Evolutionary conservation across 2,113 vertebrate genomes (phyloP), one percentile per base, ranked within the genome.

Genomic region (Rhynchomys soricoides): DNA sequence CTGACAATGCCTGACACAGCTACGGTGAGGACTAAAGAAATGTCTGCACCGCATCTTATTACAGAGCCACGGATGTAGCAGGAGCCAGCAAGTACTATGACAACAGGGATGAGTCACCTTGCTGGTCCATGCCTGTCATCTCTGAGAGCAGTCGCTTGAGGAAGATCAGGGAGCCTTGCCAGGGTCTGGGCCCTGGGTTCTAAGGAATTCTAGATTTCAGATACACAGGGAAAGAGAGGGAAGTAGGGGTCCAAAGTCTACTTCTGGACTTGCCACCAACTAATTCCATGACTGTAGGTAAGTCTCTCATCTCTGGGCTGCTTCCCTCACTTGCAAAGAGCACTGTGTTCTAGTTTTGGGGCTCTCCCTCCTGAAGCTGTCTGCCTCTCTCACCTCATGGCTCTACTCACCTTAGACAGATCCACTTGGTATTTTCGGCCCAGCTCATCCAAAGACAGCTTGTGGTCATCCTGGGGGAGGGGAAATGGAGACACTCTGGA

Each of bases 391-490:
- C 4, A 1, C 34, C 37, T 77, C 34, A 55, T 37, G 13, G n/a
- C 8, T 29, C 7, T 21, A 48, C 98, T 99, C 98, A 99, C 99
- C 99, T 97, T 98, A 45, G 97, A 96, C 89, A 99, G 98, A 79
- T 99, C 99, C 97, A 99, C 98, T 96, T 98, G 99, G 94, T 99
- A 99, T 92, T 99, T 99, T 68, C 98, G 98, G 66, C 98, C 98
- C 97, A 99, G 78, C 93, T 99, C 99, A 45, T 99, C 99, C 96
- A 99, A 88, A 79, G 99, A 98, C 70, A 99, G 97, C 96, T 98
- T 99, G 98, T 99, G 99, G 95, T 99, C 99, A 12, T 99, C 99
- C 99, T 99, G 97, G 86, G 92, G 95, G 78, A 97, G 64, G 97
- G n/a, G 4, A 59, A 17, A 37, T 2, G 0, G 31, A 13, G 21